phyloP scores from a whole-genome alignment of 2,888 invertebrate genomes.

The Adineta ricciae region DNA sequence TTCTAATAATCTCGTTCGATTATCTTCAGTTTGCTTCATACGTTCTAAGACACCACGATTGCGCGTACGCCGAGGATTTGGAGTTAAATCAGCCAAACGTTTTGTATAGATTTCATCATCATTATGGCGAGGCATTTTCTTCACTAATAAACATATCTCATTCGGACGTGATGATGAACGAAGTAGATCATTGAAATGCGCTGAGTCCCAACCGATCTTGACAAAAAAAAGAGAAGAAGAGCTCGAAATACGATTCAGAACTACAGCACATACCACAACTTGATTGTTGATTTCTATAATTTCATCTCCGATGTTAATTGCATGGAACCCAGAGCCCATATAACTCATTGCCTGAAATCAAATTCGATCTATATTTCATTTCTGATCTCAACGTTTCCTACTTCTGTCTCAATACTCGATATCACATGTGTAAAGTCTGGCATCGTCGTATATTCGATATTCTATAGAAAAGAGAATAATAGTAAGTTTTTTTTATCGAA shows the following conservation, averaged over 20 bases:
- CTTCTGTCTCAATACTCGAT: constrained; percentile 15
- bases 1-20: neutral
- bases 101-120: constrained; percentile 19
- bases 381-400: neutral
- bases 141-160: constrained; percentile 13
- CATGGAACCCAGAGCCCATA: neutral
- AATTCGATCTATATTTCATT: neutral
- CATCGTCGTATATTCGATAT: constrained; percentile 17
- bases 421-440: neutral
- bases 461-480: neutral
- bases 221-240: too few species aligned
- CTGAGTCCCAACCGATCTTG: constrained; percentile 22
- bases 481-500: too few species aligned
- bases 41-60: neutral
- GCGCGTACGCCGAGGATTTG: neutral
- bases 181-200: neutral
- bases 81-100: neutral
- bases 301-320: constrained; percentile 66
- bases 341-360: neutral
- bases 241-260: too few species aligned
- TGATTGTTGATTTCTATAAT: constrained; percentile 72
- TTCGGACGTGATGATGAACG: neutral
- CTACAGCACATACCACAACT: constrained; percentile 51
- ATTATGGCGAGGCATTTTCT: constrained; percentile 17
- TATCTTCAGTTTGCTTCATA: neutral